phyloP scores from a whole-genome alignment of 2,113 vertebrate species.

The Actinemys pallida region DNA sequence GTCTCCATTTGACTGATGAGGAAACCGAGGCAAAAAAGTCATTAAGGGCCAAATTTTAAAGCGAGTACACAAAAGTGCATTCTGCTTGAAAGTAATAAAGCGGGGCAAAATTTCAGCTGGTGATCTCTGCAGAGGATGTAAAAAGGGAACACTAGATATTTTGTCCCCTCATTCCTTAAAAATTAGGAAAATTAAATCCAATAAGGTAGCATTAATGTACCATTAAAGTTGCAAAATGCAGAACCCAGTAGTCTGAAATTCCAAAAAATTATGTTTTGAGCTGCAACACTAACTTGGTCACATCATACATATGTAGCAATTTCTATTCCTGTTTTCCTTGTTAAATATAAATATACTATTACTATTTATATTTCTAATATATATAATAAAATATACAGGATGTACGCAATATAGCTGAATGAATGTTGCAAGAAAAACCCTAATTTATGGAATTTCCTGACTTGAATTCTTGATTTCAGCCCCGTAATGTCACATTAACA shows the following conservation, averaged over 20 bases:
- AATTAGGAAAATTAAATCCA: background rate
- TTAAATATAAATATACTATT: background rate
- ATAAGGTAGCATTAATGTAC: background rate
- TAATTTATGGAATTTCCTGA: background rate
- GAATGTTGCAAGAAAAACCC: background rate
- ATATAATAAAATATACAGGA: background rate
- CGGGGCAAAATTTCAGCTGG: background rate
- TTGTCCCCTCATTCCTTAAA: background rate
- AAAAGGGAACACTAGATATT: background rate
- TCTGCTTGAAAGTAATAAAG: background rate
- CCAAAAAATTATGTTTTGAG: background rate
- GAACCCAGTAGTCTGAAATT: background rate
- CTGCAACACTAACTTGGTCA: background rate
- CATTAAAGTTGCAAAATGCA: background rate
- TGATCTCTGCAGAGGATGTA: background rate
- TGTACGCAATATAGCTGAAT: background rate
- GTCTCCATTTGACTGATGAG: background rate
- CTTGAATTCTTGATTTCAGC: background rate
- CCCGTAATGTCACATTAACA: background rate
- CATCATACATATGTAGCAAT: background rate
- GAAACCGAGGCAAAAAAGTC: background rate
- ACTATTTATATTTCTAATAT: background rate
- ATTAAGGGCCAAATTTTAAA: background rate
- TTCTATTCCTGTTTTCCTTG: background rate
- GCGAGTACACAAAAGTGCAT: background rate